A percentile compares a stretch with the other conserved stretches of the same genome.
These are phyloP conservation scores for Cerceris ruficornis DNA, from an alignment of 2,888 invertebrate genomes.

Conservation along the genomic window DNA sequence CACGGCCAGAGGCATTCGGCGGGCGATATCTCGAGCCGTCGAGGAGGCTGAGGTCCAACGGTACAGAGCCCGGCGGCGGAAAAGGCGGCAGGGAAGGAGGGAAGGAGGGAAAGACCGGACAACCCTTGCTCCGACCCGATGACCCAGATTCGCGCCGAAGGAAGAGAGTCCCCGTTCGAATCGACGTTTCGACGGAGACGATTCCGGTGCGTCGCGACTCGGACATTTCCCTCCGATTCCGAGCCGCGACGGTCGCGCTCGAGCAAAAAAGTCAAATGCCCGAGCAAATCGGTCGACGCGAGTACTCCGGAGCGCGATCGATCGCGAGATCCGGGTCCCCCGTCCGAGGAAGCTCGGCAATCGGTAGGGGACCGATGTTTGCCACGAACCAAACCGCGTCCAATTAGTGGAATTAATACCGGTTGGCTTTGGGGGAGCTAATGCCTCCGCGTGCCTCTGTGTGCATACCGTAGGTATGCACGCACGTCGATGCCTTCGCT, in stretches of 20 bases:
- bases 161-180: too few relatives aligned
- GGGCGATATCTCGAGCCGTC: too few relatives aligned
- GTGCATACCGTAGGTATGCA: conserved; percentile 71
- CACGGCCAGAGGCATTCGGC: too few relatives aligned
- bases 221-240: neutral
- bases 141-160: conserved; percentile 74
- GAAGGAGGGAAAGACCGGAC: conserved; percentile 63
- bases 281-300: neutral
- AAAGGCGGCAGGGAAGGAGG: conserved; percentile 64
- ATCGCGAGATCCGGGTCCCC: conserved; percentile 72
- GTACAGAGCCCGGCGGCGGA: conserved; percentile 61
- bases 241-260: too few relatives aligned
- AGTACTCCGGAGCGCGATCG: conserved; percentile 61
- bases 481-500: conserved; percentile 76
- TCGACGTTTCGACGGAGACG: conserved; percentile 62
- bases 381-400: conserved; percentile 78
- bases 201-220: conserved; percentile 43
- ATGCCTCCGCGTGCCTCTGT: conserved; percentile 74
- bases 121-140: conserved; percentile 80
- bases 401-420: conserved; percentile 81
- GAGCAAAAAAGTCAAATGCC: neutral
- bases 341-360: conserved; percentile 57
- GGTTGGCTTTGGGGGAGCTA: conserved; percentile 77
- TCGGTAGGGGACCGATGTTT: conserved; percentile 74
- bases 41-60: too few relatives aligned